Percentiles rank a stretch among this genome's conserved stretches.
These are phyloP conservation scores for Semicossyphus pulcher DNA, from an alignment of 2,113 vertebrate genomes.

Conservation along the genomic window DNA sequence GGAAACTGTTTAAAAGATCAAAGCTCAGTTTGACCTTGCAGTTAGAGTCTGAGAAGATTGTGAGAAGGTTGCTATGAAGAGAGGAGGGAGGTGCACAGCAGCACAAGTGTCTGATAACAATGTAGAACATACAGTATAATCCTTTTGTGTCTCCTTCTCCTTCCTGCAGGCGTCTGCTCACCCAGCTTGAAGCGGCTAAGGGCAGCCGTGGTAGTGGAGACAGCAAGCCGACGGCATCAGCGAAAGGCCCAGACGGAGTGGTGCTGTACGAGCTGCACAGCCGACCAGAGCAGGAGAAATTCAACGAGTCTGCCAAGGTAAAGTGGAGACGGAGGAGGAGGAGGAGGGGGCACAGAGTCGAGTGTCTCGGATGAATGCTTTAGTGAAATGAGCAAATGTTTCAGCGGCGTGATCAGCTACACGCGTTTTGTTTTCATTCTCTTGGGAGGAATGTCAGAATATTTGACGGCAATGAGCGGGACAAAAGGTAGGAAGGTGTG, in stretches of 20 bases:
- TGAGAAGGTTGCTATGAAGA: neutral
- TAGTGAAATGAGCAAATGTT: conserved; percentile 14
- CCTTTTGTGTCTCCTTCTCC: conserved; percentile 35
- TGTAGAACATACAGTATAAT: conserved; percentile 28
- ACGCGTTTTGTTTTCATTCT: conserved; percentile 14
- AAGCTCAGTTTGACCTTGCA: conserved; percentile 14
- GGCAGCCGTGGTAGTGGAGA: conserved; percentile 77
- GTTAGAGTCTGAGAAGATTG: conserved; percentile 3
- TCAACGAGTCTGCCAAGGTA: conserved; percentile 93
- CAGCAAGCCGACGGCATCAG: conserved; percentile 70
- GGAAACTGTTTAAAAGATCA: neutral
- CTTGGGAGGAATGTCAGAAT: conserved; percentile 38
- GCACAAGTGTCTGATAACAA: conserved; percentile 15
- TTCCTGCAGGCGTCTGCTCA: conserved; percentile 88
- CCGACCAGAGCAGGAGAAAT: conserved; percentile 92
- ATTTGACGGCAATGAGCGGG: conserved; percentile 17
- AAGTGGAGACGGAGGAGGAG: conserved; percentile 5
- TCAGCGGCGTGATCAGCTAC: neutral
- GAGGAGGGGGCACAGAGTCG: neutral
- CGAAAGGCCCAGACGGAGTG: conserved; percentile 76
- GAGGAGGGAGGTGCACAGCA: neutral
- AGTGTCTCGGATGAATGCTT: conserved; percentile 30
- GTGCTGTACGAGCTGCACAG: conserved; percentile 94
- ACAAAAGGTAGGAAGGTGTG: conserved; percentile 4
- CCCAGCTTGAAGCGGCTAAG: conserved; percentile 90